phyloP scores from a whole-genome alignment of 37 sponge, comb jelly and placozoan species.

The Oopsacas minuta region DNA sequence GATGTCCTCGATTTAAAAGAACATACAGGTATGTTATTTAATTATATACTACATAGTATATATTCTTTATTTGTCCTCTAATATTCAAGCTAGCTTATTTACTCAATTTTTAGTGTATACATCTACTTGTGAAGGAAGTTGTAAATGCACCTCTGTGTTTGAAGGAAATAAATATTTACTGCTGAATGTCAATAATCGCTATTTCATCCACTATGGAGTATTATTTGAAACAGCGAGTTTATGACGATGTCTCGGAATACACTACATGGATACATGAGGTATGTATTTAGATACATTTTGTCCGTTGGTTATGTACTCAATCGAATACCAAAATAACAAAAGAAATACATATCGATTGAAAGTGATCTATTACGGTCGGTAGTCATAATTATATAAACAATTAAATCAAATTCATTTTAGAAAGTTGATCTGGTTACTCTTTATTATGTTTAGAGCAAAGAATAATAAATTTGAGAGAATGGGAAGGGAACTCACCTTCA shows the following conservation, averaged over 20 bases:
- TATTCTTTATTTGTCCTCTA: too few relatives aligned
- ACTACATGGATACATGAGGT: neutral
- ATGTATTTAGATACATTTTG: too few relatives aligned
- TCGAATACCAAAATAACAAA: too few relatives aligned
- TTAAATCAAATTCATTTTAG: too few relatives aligned
- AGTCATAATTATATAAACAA: too few relatives aligned
- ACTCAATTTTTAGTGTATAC: neutral
- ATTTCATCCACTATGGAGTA: neutral
- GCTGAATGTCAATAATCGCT: neutral
- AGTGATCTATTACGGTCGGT: too few relatives aligned
- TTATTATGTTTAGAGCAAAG: neutral
- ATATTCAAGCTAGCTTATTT: too few relatives aligned
- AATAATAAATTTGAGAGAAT: neutral
- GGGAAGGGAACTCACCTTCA: neutral
- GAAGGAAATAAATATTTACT: neutral
- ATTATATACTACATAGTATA: too few relatives aligned
- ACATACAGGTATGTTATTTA: slow-evolving; percentile 1
- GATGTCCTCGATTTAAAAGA: neutral
- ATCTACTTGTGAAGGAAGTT: neutral
- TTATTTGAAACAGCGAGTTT: neutral
- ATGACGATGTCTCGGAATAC: neutral
- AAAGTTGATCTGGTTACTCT: neutral
- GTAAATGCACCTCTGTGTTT: neutral
- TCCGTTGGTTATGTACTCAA: too few relatives aligned
- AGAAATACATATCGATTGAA: too few relatives aligned